Percentiles rank a stretch among this genome's conserved stretches.
Conservation (phyloP, 2,888 invertebrate species). For the Drosophila falleni region DNA sequence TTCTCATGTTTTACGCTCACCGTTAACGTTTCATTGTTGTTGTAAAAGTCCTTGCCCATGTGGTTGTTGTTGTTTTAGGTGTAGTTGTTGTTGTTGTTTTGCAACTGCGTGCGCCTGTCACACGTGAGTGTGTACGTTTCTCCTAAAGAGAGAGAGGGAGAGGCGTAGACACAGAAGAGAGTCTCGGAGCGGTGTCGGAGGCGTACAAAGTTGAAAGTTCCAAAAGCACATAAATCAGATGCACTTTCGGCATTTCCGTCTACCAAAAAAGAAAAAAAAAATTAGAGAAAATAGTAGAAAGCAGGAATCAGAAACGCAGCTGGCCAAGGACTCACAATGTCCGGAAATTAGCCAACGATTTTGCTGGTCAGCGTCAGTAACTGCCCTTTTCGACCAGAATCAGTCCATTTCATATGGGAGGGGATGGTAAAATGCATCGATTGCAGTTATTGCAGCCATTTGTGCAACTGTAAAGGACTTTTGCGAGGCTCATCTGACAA, state of each 20-base stretch:
- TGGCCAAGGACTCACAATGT: slow-evolving; percentile 29
- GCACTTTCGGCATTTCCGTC: slow-evolving; percentile 78
- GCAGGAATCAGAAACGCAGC: slow-evolving; percentile 13
- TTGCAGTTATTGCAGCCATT: slow-evolving; percentile 67
- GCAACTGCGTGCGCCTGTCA: slow-evolving; percentile 57
- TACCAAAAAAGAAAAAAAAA: slow-evolving; percentile 25
- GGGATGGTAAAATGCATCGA: slow-evolving; percentile 44
- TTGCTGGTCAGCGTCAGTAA: slow-evolving; percentile 26
- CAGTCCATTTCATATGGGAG: neutral
- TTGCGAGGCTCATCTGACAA: slow-evolving; percentile 49
- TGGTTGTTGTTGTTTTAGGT: neutral
- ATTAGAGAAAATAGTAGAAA: neutral
- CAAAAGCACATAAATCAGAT: slow-evolving; percentile 80
- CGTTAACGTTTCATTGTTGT: slow-evolving; percentile 46
- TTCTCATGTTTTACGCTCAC: slow-evolving; percentile 45
- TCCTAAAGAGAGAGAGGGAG: slow-evolving; percentile 8
- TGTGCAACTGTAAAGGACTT: slow-evolving; percentile 41
- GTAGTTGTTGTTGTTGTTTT: slow-evolving; percentile 37
- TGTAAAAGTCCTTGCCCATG: slow-evolving; percentile 30
- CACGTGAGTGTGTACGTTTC: slow-evolving; percentile 43
- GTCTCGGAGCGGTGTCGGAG: slow-evolving; percentile 1
- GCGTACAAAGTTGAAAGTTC: slow-evolving; percentile 64
- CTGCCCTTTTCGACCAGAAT: neutral
- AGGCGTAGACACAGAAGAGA: neutral
- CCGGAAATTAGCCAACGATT: slow-evolving; percentile 66